Evolutionary conservation across 2,113 vertebrate genomes (phyloP).

Genomic region (Stegastes partitus): DNA sequence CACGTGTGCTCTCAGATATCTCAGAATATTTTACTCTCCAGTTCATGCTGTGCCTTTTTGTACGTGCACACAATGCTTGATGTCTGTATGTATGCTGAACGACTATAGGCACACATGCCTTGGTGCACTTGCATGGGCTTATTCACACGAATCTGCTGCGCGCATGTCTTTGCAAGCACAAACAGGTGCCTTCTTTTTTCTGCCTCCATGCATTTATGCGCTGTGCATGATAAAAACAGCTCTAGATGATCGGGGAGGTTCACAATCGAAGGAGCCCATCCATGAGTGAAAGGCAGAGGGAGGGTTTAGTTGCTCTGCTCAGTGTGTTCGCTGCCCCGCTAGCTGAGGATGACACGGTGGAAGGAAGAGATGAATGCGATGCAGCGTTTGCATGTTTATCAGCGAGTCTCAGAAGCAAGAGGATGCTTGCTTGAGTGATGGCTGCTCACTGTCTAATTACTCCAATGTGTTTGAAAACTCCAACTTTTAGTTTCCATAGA

Average conservation of each 20-base stretch:
- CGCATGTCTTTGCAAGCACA: slow-evolving; percentile 28
- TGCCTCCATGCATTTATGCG: background rate
- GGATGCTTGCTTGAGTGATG: slow-evolving; percentile 34
- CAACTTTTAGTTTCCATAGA: slow-evolving; percentile 18
- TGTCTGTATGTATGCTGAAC: slow-evolving; percentile 1
- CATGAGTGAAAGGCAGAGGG: slow-evolving; percentile 33
- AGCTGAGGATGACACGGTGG: background rate
- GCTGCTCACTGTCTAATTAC: slow-evolving; percentile 46
- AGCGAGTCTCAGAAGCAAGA: slow-evolving; percentile 30
- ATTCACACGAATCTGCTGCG: background rate
- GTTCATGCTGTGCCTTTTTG: background rate
- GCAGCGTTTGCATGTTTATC: slow-evolving; percentile 43
- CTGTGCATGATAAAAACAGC: slow-evolving; percentile 15
- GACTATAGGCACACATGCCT: background rate
- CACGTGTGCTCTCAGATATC: background rate
- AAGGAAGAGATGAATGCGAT: slow-evolving; percentile 30
- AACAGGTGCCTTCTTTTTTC: slow-evolving; percentile 38
- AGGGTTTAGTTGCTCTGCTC: slow-evolving; percentile 4
- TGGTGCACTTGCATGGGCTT: slow-evolving; percentile 7
- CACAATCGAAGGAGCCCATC: slow-evolving; percentile 9
- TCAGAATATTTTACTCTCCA: background rate
- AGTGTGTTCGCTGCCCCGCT: background rate
- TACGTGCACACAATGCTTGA: background rate
- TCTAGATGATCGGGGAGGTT: background rate
- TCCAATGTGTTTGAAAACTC: slow-evolving; percentile 7